A percentile compares a stretch with the other conserved stretches of the same genome.
Evolutionary conservation across 2,113 vertebrate species (phyloP).

Genomic region (Trogon surrucura): DNA sequence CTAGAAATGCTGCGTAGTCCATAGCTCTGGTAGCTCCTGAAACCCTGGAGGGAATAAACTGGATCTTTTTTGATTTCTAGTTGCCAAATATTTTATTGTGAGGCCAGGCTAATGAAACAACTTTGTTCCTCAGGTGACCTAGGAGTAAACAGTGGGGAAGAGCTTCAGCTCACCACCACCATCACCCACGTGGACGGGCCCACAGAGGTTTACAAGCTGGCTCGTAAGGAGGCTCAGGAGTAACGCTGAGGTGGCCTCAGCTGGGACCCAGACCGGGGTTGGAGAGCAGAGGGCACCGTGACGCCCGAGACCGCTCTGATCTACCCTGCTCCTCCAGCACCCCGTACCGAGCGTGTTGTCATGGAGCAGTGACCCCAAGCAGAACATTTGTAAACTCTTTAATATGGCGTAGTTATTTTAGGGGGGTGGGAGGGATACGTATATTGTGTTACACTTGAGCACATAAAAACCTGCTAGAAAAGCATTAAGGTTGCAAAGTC

Average conservation of each 20-base stretch:
- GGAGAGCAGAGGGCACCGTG: background rate
- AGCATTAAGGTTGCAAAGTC: conserved; percentile 58
- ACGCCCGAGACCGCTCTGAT: background rate
- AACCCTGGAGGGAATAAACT: fast-evolving
- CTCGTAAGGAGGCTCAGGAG: conserved; percentile 93
- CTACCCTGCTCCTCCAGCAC: background rate
- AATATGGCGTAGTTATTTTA: conserved; percentile 45
- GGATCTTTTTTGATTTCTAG: background rate
- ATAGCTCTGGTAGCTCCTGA: background rate
- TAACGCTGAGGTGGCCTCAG: conserved; percentile 53
- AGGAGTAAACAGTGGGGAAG: conserved; percentile 87
- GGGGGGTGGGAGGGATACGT: conserved; percentile 27
- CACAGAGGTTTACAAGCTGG: conserved; percentile 93
- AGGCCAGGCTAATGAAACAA: background rate
- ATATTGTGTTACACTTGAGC: conserved; percentile 37
- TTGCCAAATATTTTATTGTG: fast-evolving
- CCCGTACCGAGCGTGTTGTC: background rate
- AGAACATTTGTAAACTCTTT: conserved; percentile 56
- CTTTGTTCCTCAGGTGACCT: conserved; percentile 76
- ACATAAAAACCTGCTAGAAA: conserved; percentile 4
- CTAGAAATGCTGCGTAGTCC: fast-evolving
- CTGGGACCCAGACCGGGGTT: background rate
- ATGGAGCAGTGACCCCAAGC: background rate
- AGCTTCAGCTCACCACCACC: conserved; percentile 94
- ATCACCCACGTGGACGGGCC: conserved; percentile 93